Percentiles rank a stretch among this genome's conserved stretches.
Conservation (phyloP, 2,797 vertebrate genomes). For the Danionella dracula region DNA sequence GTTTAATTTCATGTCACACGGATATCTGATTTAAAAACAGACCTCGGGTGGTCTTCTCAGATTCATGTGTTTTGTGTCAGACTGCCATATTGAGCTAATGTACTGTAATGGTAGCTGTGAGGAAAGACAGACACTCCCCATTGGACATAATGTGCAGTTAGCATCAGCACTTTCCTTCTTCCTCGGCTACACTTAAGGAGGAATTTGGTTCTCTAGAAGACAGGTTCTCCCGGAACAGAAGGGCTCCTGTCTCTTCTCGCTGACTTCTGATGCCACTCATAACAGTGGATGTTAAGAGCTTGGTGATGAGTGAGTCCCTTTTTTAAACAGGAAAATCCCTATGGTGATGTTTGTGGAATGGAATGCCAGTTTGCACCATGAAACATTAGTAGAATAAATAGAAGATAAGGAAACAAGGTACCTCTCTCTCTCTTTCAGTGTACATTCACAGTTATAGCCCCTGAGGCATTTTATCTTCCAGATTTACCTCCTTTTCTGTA, state of each 20-base stretch:
- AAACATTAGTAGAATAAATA: neutral
- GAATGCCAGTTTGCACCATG: neutral
- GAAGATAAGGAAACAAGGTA: neutral
- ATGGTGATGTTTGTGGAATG: neutral
- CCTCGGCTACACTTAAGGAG: neutral
- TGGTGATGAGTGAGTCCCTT: too few species aligned
- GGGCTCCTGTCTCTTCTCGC: neutral
- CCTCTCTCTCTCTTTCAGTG: neutral
- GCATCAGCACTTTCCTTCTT: neutral
- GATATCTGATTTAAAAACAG: conserved; percentile 21
- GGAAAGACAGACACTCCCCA: conserved; percentile 23
- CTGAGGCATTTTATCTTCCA: conserved; percentile 7
- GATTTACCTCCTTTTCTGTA: conserved; percentile 17
- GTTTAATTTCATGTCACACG: conserved; percentile 13
- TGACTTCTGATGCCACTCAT: neutral
- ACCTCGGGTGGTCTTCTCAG: conserved; percentile 20
- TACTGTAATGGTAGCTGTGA: conserved; percentile 27
- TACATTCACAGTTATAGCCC: neutral
- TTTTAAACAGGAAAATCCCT: neutral
- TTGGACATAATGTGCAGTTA: conserved; percentile 10
- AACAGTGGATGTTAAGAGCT: neutral
- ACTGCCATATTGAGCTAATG: conserved; percentile 8
- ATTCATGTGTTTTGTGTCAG: conserved; percentile 7
- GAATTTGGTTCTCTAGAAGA: neutral
- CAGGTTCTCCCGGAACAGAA: neutral